These are phyloP conservation scores for Empidonax traillii DNA, from an alignment of 2,113 vertebrate species.

Conservation along the genomic window DNA sequence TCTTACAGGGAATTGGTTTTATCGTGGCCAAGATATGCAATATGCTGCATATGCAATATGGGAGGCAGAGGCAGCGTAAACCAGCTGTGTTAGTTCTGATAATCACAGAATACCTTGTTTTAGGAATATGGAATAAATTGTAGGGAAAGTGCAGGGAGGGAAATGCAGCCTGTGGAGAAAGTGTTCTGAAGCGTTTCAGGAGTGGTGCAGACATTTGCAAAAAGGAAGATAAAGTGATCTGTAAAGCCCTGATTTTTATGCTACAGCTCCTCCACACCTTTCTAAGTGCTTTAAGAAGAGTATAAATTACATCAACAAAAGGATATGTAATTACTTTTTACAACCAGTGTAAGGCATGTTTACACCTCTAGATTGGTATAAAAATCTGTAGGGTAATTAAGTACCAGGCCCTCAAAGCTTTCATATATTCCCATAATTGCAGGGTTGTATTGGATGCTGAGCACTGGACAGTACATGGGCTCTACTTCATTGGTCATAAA, in stretches of 20 bases:
- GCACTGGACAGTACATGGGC: neutral
- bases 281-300: constrained; percentile 48
- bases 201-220: neutral
- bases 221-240: constrained; percentile 7
- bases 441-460: constrained; percentile 30
- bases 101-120: neutral
- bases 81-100: neutral
- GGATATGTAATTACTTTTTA: constrained; percentile 67
- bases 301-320: constrained; percentile 55
- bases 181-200: neutral
- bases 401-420: constrained; percentile 7
- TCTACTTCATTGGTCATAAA: constrained; percentile 22
- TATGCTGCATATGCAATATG: neutral
- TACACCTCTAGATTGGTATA: constrained; percentile 47
- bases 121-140: neutral
- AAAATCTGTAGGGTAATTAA: constrained; percentile 39
- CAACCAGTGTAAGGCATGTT: constrained; percentile 31
- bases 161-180: neutral
- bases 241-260: constrained; percentile 32
- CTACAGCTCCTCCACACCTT: constrained; percentile 15
- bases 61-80: neutral
- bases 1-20: neutral
- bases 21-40: neutral
- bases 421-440: constrained; percentile 32
- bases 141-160: neutral